Percentiles rank a stretch among this genome's conserved stretches.
Evolutionary conservation across 2,113 vertebrate species (phyloP).

Genomic region (Centropristis striata): DNA sequence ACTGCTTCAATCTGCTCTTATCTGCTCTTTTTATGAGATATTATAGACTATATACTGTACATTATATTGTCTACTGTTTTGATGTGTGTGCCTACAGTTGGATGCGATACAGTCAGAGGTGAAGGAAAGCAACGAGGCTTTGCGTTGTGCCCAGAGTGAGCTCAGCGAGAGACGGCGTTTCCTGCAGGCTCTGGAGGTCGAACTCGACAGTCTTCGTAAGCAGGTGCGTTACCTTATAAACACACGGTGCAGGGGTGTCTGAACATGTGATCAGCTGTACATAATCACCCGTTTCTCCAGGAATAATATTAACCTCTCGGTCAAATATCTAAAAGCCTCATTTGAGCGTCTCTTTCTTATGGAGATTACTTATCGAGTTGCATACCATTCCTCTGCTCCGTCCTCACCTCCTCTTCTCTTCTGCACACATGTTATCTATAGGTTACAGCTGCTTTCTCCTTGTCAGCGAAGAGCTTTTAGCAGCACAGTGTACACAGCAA

Average conservation of each 20-base stretch:
- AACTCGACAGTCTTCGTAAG: slow-evolving; percentile 84
- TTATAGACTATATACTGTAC: neutral
- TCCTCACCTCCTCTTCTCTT: neutral
- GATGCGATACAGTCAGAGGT: slow-evolving; percentile 85
- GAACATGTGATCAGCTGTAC: neutral
- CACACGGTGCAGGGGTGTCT: neutral
- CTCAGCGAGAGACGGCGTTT: slow-evolving; percentile 83
- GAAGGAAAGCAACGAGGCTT: slow-evolving; percentile 83
- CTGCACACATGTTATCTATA: slow-evolving; percentile 21
- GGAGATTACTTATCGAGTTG: too few species aligned
- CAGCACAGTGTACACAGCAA: slow-evolving; percentile 31
- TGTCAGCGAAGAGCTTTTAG: slow-evolving; percentile 33
- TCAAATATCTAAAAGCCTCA: neutral
- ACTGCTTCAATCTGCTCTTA: neutral
- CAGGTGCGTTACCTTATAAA: slow-evolving; percentile 75
- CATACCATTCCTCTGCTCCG: neutral
- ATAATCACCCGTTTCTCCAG: neutral
- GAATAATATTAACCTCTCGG: neutral
- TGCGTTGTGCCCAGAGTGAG: slow-evolving; percentile 82
- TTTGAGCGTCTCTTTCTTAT: neutral
- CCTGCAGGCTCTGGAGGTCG: slow-evolving; percentile 85
- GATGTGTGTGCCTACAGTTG: slow-evolving; percentile 68
- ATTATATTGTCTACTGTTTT: neutral
- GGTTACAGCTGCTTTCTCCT: slow-evolving; percentile 51
- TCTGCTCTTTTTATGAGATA: neutral